phyloP scores from a whole-genome alignment of 2,797 vertebrate genomes.

The Trachops cirrhosus region DNA sequence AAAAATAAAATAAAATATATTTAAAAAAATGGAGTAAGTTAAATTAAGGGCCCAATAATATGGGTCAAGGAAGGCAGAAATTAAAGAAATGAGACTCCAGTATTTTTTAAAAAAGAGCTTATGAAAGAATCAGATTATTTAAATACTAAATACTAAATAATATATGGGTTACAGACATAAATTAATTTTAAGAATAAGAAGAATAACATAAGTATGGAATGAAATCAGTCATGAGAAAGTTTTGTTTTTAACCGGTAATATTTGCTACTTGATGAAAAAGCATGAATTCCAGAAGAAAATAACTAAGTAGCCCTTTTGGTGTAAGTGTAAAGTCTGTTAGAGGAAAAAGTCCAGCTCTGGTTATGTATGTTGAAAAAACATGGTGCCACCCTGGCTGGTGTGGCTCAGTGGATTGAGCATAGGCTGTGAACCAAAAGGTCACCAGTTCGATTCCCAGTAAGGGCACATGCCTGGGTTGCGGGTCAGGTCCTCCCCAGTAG shows the following conservation, averaged over 20 bases:
- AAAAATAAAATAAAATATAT: no score
- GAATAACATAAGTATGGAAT: background rate
- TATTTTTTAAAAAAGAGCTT: background rate
- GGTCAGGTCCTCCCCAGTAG: no score
- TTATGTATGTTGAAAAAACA: background rate
- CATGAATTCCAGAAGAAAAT: background rate
- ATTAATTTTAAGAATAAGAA: background rate
- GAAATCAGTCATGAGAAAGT: background rate
- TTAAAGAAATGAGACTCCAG: background rate
- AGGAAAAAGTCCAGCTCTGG: background rate
- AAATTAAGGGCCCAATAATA: background rate
- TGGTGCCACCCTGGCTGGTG: no score
- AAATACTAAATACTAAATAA: background rate
- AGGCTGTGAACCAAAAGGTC: no score
- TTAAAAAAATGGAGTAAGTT: background rate
- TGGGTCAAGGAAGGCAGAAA: background rate
- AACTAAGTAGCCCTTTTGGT: background rate
- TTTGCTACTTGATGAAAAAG: background rate
- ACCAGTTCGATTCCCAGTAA: no score
- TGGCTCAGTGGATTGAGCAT: no score
- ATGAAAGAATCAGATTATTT: background rate
- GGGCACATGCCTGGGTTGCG: no score
- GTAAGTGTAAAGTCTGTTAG: background rate
- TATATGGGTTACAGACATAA: background rate
- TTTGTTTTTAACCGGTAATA: background rate